Evolutionary conservation across 92 coral and sea anemone species (phyloP), one percentile per base, ranked within the genome.

Genomic region (Blastomussa wellsi): DNA sequence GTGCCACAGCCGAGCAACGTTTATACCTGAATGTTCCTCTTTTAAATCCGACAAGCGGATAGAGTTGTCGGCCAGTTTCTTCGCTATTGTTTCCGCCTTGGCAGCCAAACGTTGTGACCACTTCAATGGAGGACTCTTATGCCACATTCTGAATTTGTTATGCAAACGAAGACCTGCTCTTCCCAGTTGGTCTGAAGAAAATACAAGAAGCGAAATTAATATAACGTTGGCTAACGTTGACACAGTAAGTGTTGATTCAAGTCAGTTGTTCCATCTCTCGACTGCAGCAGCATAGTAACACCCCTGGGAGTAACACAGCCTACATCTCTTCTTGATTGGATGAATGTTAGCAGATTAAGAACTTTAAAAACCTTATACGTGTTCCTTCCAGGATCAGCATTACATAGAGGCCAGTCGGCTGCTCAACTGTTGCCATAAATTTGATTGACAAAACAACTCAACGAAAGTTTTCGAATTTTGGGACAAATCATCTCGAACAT

Each of bases 71-170:
- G 91, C 89, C 22, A 89, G 47, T 65, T 84, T 72, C 10, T 83
- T 79, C 33, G 93, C 98, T 39, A 94, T 76, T 76, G 52, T 83
- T 74, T 88, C 88, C 22, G 98, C 98, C 82, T 92, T 94, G 4
- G 90, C 79, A 19, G 93, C 93, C 77, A 94, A 80, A 31, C 80
- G 77, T 29, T 72, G 73, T 47, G 98, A 94, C 98, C 98, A 94
- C 78, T 71, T 92, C 16, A 94, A 83, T 22, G 92, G 89, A 16
- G 95, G 93, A 65, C 93, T 92, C 20, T 83, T 77, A 48, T 94
- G 98, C 98, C 98, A 94, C 16, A 79, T 91, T 59, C 98, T 87
- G 82, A 94, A 94, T 72, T 92, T 90, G 87, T 94, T 94, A 62
- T 94, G 98, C 39, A 91, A 67, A 70, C 80, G 89, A 31, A 94